These are phyloP conservation scores for Rhincodon typus DNA, from an alignment of 2,797 vertebrate genomes.

Conservation along the genomic window DNA sequence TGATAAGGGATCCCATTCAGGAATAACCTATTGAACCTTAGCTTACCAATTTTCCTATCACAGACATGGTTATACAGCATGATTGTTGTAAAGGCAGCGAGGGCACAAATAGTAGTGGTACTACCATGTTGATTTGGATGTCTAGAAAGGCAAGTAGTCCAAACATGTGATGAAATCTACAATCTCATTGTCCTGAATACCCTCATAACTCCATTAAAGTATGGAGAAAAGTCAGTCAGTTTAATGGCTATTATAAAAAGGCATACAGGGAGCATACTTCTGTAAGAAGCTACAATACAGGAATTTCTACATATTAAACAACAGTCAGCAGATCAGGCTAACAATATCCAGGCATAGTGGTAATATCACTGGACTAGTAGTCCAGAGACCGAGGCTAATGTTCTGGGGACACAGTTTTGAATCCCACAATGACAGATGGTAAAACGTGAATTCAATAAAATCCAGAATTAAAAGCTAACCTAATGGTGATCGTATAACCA, in stretches of 20 bases:
- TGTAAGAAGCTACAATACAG: not conserved
- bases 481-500: too few relatives aligned
- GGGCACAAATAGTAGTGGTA: not conserved
- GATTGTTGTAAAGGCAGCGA: not conserved
- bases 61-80: not conserved
- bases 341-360: not conserved
- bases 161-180: not conserved
- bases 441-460: too few relatives aligned
- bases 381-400: too few relatives aligned
- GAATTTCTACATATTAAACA: not conserved
- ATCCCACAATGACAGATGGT: too few relatives aligned
- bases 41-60: not conserved
- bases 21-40: not conserved
- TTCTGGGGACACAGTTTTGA: too few relatives aligned
- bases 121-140: not conserved
- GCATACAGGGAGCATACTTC: not conserved
- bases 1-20: not conserved
- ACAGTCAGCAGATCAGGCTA: not conserved
- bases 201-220: not conserved
- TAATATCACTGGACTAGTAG: too few relatives aligned
- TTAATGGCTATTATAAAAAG: not conserved
- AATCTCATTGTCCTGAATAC: not conserved
- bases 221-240: not conserved
- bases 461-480: too few relatives aligned
- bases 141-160: not conserved